Percentiles rank a stretch among this genome's conserved stretches.
Evolutionary conservation across 2,888 invertebrate species (phyloP).

Genomic region (Rhorus exstirpatorius): DNA sequence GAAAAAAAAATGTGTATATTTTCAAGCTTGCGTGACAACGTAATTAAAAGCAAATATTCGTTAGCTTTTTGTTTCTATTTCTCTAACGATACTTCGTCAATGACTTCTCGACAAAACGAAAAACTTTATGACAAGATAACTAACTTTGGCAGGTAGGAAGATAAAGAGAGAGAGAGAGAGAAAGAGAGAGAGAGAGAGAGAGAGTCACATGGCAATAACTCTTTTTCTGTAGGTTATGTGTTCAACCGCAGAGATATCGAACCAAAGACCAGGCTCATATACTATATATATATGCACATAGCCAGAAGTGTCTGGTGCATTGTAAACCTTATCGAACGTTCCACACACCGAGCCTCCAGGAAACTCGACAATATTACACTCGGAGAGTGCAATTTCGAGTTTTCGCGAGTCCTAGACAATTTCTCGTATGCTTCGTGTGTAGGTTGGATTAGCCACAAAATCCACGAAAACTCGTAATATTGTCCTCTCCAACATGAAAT

Average conservation of each 20-base stretch:
- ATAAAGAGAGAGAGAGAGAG: not conserved
- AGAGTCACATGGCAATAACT: constrained; percentile 43
- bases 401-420: constrained; percentile 35
- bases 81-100: not conserved
- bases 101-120: not conserved
- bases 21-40: not conserved
- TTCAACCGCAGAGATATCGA: constrained; percentile 63
- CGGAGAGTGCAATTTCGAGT: constrained; percentile 60
- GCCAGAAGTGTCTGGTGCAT: no score
- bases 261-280: constrained; percentile 68
- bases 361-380: constrained; percentile 44
- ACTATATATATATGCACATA: constrained; percentile 22
- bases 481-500: constrained; percentile 36
- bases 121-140: constrained; percentile 14
- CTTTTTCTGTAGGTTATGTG: constrained; percentile 25
- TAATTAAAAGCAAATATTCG: not conserved
- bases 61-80: not conserved
- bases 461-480: constrained; percentile 55
- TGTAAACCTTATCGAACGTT: constrained; percentile 61
- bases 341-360: constrained; percentile 21
- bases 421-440: constrained; percentile 6
- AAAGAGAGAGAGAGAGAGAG: constrained; percentile 7
- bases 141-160: not conserved
- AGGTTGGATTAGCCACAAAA: constrained; percentile 49
- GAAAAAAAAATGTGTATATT: not conserved